A percentile compares a stretch with the other conserved stretches of the same genome.
Conservation (phyloP, 2,113 vertebrate species). For the Micronisus gabar region DNA sequence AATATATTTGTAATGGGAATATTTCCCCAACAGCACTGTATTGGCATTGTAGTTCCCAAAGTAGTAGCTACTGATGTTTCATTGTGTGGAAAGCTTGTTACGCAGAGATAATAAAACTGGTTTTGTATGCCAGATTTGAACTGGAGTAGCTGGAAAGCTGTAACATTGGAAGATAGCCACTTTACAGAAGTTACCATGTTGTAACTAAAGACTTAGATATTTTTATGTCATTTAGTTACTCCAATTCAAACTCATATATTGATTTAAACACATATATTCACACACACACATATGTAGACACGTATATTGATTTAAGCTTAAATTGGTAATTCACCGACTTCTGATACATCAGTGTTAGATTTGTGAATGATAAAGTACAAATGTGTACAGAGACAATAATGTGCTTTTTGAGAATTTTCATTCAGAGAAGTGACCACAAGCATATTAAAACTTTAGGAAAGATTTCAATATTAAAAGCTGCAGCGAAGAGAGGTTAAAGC, state of each 20-base stretch:
- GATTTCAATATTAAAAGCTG: neutral
- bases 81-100: neutral
- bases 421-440: neutral
- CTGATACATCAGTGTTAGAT: neutral
- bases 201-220: neutral
- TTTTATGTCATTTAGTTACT: neutral
- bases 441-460: neutral
- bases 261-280: neutral
- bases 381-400: neutral
- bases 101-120: neutral
- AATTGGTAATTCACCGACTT: neutral
- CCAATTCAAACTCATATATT: neutral
- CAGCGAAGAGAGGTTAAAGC: neutral
- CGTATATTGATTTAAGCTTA: neutral
- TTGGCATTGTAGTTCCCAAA: neutral
- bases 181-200: neutral
- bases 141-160: neutral
- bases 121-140: neutral
- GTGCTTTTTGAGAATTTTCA: neutral
- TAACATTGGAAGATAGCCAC: neutral
- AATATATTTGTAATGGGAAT: neutral
- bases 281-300: neutral
- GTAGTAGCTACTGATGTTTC: neutral
- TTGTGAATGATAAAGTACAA: neutral
- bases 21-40: neutral